phyloP scores from a whole-genome alignment of 2,888 invertebrate species.

The Drosophila infuscata region DNA sequence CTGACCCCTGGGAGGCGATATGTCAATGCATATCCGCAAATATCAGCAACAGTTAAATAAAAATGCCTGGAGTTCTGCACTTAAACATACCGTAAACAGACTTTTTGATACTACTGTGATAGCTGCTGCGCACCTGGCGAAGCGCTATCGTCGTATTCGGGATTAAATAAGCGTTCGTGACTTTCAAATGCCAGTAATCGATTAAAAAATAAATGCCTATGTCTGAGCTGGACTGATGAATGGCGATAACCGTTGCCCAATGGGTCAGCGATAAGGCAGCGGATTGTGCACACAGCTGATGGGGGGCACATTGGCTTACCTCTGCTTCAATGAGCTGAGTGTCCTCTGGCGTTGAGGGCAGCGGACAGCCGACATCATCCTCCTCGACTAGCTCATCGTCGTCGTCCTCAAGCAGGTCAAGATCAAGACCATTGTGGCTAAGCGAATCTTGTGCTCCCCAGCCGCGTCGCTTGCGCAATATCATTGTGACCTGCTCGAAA shows the following conservation, averaged over 20 bases:
- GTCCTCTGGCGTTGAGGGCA: slow-evolving; percentile 95
- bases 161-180: slow-evolving; percentile 40
- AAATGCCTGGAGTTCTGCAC: neutral
- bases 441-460: slow-evolving; percentile 84
- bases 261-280: slow-evolving; percentile 54
- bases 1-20: slow-evolving; percentile 36
- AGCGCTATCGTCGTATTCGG: neutral
- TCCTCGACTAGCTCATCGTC: slow-evolving; percentile 86
- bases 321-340: slow-evolving; percentile 93
- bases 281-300: slow-evolving; percentile 20
- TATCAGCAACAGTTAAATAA: slow-evolving; percentile 17
- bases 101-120: neutral
- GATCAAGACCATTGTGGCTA: slow-evolving; percentile 73
- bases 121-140: slow-evolving; percentile 17
- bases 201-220: slow-evolving; percentile 9
- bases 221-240: neutral
- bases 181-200: slow-evolving; percentile 39
- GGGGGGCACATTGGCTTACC: slow-evolving; percentile 82
- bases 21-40: slow-evolving; percentile 15
- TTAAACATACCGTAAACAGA: neutral
- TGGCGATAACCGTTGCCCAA: slow-evolving; percentile 44
- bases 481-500: slow-evolving; percentile 84
- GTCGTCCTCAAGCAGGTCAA: slow-evolving; percentile 83
- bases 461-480: slow-evolving; percentile 83
- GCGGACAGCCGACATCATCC: slow-evolving; percentile 93